A percentile compares a stretch with the other conserved stretches of the same genome.
phyloP scores from a whole-genome alignment of 2,888 invertebrate species.

The Corbicula japonica region DNA sequence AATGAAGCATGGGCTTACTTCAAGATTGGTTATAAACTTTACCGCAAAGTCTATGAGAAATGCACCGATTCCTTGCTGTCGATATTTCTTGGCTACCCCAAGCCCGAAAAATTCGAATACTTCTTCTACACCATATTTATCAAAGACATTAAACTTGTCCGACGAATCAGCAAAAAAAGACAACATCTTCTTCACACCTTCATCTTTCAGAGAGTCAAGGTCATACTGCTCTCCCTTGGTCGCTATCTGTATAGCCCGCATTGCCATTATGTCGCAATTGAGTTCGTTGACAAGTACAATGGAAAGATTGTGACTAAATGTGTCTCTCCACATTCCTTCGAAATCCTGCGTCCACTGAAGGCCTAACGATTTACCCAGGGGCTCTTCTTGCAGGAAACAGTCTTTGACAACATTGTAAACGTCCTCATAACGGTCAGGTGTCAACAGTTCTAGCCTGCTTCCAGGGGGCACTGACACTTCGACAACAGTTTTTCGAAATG shows the following conservation, averaged over 20 bases:
- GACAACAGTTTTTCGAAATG: slow-evolving; percentile 21
- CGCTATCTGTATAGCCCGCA: slow-evolving; percentile 17
- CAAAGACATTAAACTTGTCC: slow-evolving; percentile 23
- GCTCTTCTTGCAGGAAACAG: slow-evolving; percentile 31
- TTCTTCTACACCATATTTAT: slow-evolving; percentile 33
- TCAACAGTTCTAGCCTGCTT: slow-evolving; percentile 24
- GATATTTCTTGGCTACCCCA: slow-evolving; percentile 27
- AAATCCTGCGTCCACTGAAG: slow-evolving; percentile 15
- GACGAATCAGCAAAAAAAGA: slow-evolving; percentile 10
- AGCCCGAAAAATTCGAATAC: slow-evolving; percentile 34
- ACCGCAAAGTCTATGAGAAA: slow-evolving; percentile 38
- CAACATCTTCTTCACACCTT: slow-evolving; percentile 11
- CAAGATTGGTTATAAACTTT: slow-evolving; percentile 15
- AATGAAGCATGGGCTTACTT: slow-evolving; percentile 21
- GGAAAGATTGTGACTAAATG: slow-evolving; percentile 28
- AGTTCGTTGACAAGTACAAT: slow-evolving; percentile 39
- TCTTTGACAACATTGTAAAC: slow-evolving; percentile 18
- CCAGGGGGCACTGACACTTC: slow-evolving; percentile 1
- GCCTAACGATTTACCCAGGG: slow-evolving; percentile 7
- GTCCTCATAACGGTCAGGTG: slow-evolving; percentile 24
- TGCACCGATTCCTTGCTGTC: slow-evolving; percentile 29
- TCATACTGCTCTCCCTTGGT: slow-evolving; percentile 7
- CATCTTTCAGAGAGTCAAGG: slow-evolving; percentile 17
- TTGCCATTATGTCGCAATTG: slow-evolving; percentile 41
- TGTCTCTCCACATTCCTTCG: background rate